These are phyloP conservation scores for Calonectris borealis DNA, from an alignment of 2,113 vertebrate genomes.

Conservation along the genomic window DNA sequence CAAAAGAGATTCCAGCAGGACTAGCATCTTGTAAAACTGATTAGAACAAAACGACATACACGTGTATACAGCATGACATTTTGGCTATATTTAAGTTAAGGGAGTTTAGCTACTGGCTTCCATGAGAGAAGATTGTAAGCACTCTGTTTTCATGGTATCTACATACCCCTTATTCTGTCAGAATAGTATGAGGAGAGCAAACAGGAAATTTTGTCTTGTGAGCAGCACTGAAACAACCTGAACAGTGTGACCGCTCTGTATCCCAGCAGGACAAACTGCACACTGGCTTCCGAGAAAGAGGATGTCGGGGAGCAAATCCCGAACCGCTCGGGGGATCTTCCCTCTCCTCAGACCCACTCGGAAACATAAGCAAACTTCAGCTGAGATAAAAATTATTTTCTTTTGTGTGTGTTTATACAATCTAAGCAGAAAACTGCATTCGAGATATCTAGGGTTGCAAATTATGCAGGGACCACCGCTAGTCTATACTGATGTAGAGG, in stretches of 20 bases:
- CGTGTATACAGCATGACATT: background rate
- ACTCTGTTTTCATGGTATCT: background rate
- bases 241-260: rapidly evolving
- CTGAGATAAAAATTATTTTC: background rate
- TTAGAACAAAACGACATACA: background rate
- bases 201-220: background rate
- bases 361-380: background rate
- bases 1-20: background rate
- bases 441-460: background rate
- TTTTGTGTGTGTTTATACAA: background rate
- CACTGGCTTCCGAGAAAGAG: background rate
- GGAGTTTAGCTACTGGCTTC: background rate
- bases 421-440: background rate
- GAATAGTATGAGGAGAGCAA: background rate
- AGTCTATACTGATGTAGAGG: background rate
- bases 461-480: background rate
- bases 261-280: background rate
- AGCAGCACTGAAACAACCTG: background rate
- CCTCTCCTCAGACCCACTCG: background rate
- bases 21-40: background rate
- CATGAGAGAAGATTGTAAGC: background rate
- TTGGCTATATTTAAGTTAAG: background rate
- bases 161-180: background rate
- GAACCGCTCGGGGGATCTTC: background rate
- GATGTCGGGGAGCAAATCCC: background rate